Conservation (phyloP, 2,113 vertebrate genomes). For the human (Homo sapiens) region GRCh38 chr3:177351501-177352000, state of each 20-base stretch:
- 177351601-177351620: not conserved
- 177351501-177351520: not conserved
- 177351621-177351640: not conserved
- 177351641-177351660: not conserved
- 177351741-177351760: slow-evolving; percentile 9
- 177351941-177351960: slow-evolving; percentile 48
- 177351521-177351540: not conserved
- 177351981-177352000: slow-evolving; percentile 53
- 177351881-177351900: slow-evolving; percentile 16
- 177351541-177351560: not conserved
- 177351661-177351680: not conserved
- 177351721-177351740: not conserved
- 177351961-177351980: slow-evolving; percentile 68
- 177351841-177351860: slow-evolving; percentile 8
- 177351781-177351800: not conserved
- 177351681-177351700: not conserved
- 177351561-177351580: not conserved
- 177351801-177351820: not conserved
- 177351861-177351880: slow-evolving; percentile 35
- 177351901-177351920: slow-evolving; percentile 42
- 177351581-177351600: not conserved
- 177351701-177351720: not conserved
- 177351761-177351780: not conserved
- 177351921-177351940: slow-evolving; percentile 8
- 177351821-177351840: not conserved